A percentile compares a stretch with the other conserved stretches of the same genome.
Conservation (phyloP, 1,140 invertebrate genomes). For the Drosophila punjabiensis region DNA sequence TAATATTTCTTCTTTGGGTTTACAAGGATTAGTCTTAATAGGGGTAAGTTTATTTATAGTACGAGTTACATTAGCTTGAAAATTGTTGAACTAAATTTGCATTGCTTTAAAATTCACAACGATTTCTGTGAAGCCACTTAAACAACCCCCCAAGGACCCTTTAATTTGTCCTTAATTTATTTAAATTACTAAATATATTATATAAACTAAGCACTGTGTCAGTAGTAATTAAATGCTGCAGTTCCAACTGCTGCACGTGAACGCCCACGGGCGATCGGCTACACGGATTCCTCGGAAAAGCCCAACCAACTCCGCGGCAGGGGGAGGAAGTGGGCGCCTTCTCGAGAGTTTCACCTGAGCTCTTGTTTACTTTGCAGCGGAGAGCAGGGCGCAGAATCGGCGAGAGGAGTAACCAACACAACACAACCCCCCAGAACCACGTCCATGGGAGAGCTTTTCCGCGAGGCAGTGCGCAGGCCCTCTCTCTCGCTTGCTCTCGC, state of each 20-base stretch:
- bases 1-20: too few species aligned
- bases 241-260: conserved; percentile 21
- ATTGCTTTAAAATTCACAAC: background rate
- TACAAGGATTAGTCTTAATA: too few species aligned
- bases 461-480: conserved; percentile 53
- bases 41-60: background rate
- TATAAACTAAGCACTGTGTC: conserved; percentile 1
- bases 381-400: conserved; percentile 26
- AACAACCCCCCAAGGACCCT: too few species aligned
- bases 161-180: background rate
- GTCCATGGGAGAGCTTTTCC: conserved; percentile 52
- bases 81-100: background rate
- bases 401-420: conserved; percentile 7
- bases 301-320: background rate
- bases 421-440: background rate
- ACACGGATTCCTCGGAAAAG: conserved; percentile 8
- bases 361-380: conserved; percentile 40
- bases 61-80: background rate
- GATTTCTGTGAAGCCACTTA: background rate
- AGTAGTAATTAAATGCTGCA: conserved; percentile 5
- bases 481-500: background rate
- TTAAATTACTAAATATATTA: background rate
- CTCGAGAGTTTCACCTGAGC: conserved; percentile 27
- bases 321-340: background rate
- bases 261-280: conserved; percentile 35